These are phyloP conservation scores for Micoletzkya japonica DNA, from an alignment of 2,888 invertebrate species.

Conservation along the genomic window DNA sequence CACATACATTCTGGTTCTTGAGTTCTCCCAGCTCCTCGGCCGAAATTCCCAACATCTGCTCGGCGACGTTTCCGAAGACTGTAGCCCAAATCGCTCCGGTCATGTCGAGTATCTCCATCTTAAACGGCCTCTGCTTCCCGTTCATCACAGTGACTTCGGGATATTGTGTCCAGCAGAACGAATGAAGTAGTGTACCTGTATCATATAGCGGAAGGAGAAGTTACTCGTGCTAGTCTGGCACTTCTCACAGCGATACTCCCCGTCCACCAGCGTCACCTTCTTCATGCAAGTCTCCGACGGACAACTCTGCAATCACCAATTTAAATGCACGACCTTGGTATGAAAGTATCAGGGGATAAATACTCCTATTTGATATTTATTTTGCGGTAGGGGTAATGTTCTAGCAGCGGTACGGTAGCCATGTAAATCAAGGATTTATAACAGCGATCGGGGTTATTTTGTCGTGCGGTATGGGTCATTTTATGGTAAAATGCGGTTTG, in stretches of 20 bases:
- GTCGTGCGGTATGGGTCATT: too few species aligned
- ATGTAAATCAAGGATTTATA: too few species aligned
- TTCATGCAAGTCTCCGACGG: slow-evolving; percentile 88
- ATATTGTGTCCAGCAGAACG: neutral
- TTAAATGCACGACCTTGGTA: too few species aligned
- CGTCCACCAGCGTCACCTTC: slow-evolving; percentile 79
- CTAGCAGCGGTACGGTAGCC: too few species aligned
- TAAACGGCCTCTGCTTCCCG: slow-evolving; percentile 30
- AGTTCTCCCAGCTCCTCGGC: slow-evolving; percentile 79
- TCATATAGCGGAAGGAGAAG: slow-evolving; percentile 71
- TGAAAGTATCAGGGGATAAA: too few species aligned
- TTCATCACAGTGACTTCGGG: neutral
- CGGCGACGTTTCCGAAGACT: slow-evolving; percentile 80
- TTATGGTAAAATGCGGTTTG: too few species aligned
- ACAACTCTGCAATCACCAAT: slow-evolving; percentile 76
- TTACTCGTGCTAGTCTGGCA: slow-evolving; percentile 82
- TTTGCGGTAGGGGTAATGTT: too few species aligned
- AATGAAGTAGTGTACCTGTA: slow-evolving; percentile 29
- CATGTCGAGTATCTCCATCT: slow-evolving; percentile 85
- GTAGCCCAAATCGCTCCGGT: slow-evolving; percentile 87
- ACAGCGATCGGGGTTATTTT: too few species aligned
- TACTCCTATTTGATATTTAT: too few species aligned
- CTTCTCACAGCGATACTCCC: slow-evolving; percentile 92
- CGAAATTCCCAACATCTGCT: slow-evolving; percentile 75
- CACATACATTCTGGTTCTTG: slow-evolving; percentile 42